Evolutionary conservation across 2,113 vertebrate genomes (phyloP).

Genomic region (Pseudorectes ferrugineus): DNA sequence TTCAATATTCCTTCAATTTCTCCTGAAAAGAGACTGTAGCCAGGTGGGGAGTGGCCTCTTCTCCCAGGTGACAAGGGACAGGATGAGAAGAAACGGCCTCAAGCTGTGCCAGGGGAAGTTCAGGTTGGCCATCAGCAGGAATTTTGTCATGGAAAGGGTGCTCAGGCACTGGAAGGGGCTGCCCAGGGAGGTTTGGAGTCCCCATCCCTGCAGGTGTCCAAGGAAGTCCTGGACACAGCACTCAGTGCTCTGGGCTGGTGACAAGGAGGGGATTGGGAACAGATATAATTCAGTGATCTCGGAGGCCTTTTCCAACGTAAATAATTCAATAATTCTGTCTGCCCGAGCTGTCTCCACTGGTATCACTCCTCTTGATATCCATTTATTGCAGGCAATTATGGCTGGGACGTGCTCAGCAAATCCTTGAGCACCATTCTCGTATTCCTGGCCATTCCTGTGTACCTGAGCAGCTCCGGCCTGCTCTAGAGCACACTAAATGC

Average conservation of each 20-base stretch:
- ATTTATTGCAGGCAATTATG: not conserved
- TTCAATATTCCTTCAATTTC: not conserved
- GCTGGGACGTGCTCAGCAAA: not conserved
- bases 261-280: no score
- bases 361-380: not conserved
- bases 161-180: not conserved
- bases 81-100: rapidly evolving
- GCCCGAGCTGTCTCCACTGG: not conserved
- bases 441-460: not conserved
- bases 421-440: not conserved
- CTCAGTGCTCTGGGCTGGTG: not conserved
- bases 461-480: not conserved
- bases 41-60: not conserved
- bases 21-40: not conserved
- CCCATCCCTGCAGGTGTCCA: not conserved
- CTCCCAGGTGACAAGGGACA: not conserved
- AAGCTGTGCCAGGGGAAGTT: rapidly evolving
- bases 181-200: not conserved
- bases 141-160: not conserved
- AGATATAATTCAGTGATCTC: not conserved
- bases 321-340: not conserved
- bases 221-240: rapidly evolving
- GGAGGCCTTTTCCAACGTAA: not conserved
- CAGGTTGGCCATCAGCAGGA: not conserved
- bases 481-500: not conserved